These are phyloP conservation scores for Sipha maydis DNA, from an alignment of 2,888 invertebrate species.

Conservation along the genomic window DNA sequence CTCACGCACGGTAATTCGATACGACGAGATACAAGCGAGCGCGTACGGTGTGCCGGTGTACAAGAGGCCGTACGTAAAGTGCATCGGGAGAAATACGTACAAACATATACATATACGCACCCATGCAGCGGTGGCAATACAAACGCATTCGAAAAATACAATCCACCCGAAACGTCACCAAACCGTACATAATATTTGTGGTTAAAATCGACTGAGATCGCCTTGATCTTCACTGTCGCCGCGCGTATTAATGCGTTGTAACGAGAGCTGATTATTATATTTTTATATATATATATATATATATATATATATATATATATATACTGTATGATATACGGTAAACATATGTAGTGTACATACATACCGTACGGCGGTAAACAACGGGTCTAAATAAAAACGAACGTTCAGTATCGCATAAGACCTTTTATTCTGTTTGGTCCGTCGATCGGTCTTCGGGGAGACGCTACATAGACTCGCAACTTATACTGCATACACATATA, in stretches of 20 bases:
- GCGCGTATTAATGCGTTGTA: not conserved
- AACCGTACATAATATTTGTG: not conserved
- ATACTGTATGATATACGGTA: too few species aligned
- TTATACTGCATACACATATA: not conserved
- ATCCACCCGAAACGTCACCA: not conserved
- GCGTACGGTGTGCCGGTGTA: too few species aligned
- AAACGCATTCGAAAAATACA: not conserved
- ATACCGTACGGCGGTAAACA: not conserved
- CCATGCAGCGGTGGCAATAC: not conserved
- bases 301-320: too few species aligned
- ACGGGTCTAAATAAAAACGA: not conserved
- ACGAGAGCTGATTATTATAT: not conserved
- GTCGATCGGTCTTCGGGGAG: constrained; percentile 44
- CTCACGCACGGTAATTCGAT: too few species aligned
- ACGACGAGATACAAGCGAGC: too few species aligned
- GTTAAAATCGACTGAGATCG: not conserved
- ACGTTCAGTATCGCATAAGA: not conserved
- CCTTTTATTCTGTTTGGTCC: not conserved
- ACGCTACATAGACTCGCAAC: constrained; percentile 9
- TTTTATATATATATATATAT: too few species aligned
- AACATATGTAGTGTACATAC: too few species aligned
- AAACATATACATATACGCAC: too few species aligned
- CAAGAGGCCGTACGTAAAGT: too few species aligned
- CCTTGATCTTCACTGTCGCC: not conserved
- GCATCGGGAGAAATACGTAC: not conserved